Base-by-base conservation (phyloP, 1,140 invertebrate species). In the Trinorchestia longiramus region DNA sequence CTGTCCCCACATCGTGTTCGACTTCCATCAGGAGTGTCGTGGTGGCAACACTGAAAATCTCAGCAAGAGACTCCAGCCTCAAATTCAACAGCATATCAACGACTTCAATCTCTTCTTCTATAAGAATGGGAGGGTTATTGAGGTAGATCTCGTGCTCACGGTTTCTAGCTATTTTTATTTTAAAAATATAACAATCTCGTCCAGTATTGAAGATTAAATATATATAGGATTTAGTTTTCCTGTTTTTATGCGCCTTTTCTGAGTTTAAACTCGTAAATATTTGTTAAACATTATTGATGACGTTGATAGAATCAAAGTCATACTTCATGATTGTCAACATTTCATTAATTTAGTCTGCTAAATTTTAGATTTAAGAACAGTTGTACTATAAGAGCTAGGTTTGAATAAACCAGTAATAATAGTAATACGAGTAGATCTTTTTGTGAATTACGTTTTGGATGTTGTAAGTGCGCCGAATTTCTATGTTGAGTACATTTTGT, bases 21-120 rank as follows among this genome's bases (percentile, higher is more conserved):
- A 99, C 97, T 99, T 99, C 97, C 99, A 99, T 97, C 98, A 99
- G 97, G 98, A 99, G 98, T 98, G 98, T 96, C 97, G 96, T 96
- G 96, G 96, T 47, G 96, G 96, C 42, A 95, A 88, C 41, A 95
- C 96, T 41, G 98, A 98, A 96, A 99, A 98, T 97, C 97, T 99
- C 47, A 97, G 97, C 17, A 98, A 98, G 97, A 96, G 96, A 94
- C 97, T 99, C 8, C 98, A 98, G 97, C 97, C 98, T 96, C 98
- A 98, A 97, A 97, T 99, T 97, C 97, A 98, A 97, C 98, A 98
- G 97, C 97, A 98, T 97, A 96, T 99, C 97, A 97, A 98, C 87
- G 97, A 98, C 96, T 98, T 98, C 98, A 98, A 98, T 44, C 97
- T 98, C 97, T 98, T 99, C 97, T 98, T 95, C 98, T 97, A 97